Conservation (phyloP, 1,140 invertebrate species). For the Grapholita molesta region DNA sequence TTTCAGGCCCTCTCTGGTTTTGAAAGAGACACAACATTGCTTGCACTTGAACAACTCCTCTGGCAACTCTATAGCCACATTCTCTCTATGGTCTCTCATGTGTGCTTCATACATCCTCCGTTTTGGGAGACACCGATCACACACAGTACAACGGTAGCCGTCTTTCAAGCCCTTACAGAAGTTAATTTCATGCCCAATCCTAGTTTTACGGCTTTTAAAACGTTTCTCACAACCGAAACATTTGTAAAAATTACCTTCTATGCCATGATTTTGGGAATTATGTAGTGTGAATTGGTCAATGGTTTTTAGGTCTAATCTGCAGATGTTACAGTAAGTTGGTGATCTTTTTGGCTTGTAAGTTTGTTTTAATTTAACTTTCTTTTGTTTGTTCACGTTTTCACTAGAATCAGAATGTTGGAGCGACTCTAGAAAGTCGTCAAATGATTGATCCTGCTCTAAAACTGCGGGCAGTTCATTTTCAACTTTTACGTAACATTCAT, state of each 20-base stretch:
- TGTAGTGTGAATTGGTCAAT: conserved; percentile 37
- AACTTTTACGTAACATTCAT: conserved; percentile 23
- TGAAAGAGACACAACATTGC: conserved; percentile 47
- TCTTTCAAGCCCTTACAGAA: conserved; percentile 61
- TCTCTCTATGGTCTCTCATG: conserved; percentile 50
- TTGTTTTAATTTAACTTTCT: conserved; percentile 30
- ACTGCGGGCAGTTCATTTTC: conserved; percentile 20
- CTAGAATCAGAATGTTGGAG: conserved; percentile 5
- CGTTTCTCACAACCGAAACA: conserved; percentile 64
- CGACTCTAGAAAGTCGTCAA: conserved; percentile 20
- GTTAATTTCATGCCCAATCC: conserved; percentile 50
- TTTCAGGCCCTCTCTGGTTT: conserved; percentile 42
- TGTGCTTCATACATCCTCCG: conserved; percentile 52
- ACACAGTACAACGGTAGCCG: conserved; percentile 56
- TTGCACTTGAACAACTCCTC: conserved; percentile 57
- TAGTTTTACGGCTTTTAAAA: conserved; percentile 47
- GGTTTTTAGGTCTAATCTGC: conserved; percentile 43
- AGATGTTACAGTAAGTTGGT: conserved; percentile 55
- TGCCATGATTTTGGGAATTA: conserved; percentile 48
- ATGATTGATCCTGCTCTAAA: conserved; percentile 15
- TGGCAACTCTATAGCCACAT: conserved; percentile 36
- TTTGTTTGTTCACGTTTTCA: conserved; percentile 14
- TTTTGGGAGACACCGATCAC: conserved; percentile 48
- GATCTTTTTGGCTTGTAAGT: conserved; percentile 42
- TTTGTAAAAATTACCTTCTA: conserved; percentile 48